phyloP scores from a whole-genome alignment of 2,113 vertebrate genomes.

The Centrocercus urophasianus region DNA sequence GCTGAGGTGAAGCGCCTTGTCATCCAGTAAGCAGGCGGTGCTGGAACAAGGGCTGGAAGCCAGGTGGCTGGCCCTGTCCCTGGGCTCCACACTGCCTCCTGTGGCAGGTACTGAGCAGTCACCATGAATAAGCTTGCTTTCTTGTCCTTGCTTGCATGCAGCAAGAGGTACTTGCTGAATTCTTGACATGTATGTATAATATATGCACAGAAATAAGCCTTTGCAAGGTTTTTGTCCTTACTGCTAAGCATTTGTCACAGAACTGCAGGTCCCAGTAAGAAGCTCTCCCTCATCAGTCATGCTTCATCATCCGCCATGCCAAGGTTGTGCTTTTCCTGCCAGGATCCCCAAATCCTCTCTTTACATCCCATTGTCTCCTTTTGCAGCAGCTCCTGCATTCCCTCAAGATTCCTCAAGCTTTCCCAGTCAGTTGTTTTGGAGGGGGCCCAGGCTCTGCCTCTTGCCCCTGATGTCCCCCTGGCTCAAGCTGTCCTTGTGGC shows the following conservation, averaged over 20 bases:
- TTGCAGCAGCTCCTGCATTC: conserved; percentile 83
- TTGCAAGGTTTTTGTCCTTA: not conserved
- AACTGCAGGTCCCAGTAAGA: not conserved
- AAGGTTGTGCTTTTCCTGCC: rapidly evolving
- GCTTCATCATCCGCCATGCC: rapidly evolving
- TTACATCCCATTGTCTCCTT: not conserved
- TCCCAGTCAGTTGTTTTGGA: conserved; percentile 87
- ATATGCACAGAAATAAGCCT: not conserved
- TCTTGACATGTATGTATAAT: not conserved
- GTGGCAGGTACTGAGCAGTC: not conserved
- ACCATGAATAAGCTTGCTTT: not conserved
- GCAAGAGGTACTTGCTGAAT: rapidly evolving
- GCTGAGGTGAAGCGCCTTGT: not conserved
- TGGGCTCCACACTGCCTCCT: not conserved
- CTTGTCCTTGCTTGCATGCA: not conserved
- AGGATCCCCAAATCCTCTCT: not conserved
- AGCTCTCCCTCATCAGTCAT: not conserved
- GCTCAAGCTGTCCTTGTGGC: conserved; percentile 65
- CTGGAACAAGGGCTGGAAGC: not conserved
- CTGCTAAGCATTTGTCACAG: not conserved
- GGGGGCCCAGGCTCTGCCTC: conserved; percentile 82
- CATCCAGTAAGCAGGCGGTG: not conserved
- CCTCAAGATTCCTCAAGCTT: conserved; percentile 91
- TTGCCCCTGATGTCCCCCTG: conserved; percentile 75
- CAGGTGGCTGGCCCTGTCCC: not conserved